Evolutionary conservation across 1,140 invertebrate species (phyloP), one percentile per base, ranked within the genome.

Genomic region (Drosophila nigromelanica): DNA sequence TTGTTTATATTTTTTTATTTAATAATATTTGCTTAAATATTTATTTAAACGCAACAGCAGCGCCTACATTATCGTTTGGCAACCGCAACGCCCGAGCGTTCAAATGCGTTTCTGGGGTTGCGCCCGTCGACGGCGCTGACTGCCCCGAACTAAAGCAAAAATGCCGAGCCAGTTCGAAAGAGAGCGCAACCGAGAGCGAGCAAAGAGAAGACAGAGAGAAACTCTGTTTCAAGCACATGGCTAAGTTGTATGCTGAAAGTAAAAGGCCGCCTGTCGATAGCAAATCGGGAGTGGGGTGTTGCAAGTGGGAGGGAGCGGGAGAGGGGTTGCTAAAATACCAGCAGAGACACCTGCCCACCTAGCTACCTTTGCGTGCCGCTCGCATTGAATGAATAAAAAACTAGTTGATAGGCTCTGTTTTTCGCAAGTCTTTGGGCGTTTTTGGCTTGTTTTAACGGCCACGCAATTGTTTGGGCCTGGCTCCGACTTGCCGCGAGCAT

Each of bases 81-180:
- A 89, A 91, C 89, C 89, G 83, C 73, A 76, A 70, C 85, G 81
- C 70, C 83, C 89, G 89, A 91, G 58, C 63, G 78, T 76, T 61
- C 50, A 74, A 90, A 77, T 78, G 71, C 79, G 68, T 80, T 86
- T 86, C 68, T 75, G 78, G 83, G 89, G 89, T 89, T 87, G 87
- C 75, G 8, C 71, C 62, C 59, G 64, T 58, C 14, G 54, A 45
- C 43, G 15, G 45, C 24, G 27, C 5, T 6, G 27, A 27, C 39
- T 45, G 66, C 21, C 15, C 3, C 39, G 15, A 30, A 67, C 27
- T 15, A 37, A 37, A 14, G 55, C 56, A 75, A 75, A 70, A 60
- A 54, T 66, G 56, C 21, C 55, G 56, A 69, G n/a, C 55, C 11
- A 33, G 18, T 47, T 62, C 42, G 68, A 73, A 62, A 76, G 24